Conservation (phyloP, 1,140 invertebrate genomes). For the Arctopsyche grandis region DNA sequence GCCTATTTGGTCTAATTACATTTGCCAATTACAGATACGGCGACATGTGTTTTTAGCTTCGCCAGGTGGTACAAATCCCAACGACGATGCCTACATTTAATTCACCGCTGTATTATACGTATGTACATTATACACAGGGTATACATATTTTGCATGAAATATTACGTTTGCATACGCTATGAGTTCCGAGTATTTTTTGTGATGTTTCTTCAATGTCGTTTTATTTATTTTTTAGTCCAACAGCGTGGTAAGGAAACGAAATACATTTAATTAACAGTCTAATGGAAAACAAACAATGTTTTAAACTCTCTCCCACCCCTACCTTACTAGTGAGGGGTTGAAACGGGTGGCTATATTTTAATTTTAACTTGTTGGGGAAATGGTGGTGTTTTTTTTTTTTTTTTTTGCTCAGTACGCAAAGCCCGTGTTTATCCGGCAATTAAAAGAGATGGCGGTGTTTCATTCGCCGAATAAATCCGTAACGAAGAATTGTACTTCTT, state of each 20-base stretch:
- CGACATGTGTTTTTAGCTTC: constrained; percentile 2
- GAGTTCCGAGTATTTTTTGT: neutral
- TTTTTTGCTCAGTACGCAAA: neutral
- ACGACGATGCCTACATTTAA: neutral
- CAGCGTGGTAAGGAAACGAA: neutral
- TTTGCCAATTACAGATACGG: constrained; percentile 34
- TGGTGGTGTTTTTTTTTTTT: neutral
- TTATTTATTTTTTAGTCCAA: neutral
- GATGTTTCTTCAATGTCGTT: neutral
- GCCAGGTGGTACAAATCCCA: no score
- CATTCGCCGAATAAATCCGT: constrained; percentile 34
- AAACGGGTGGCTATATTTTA: constrained; percentile 6
- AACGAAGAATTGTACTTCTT: constrained; percentile 37
- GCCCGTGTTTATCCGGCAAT: constrained; percentile 27
- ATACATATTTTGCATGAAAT: neutral
- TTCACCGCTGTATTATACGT: neutral
- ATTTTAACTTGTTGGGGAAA: constrained; percentile 15
- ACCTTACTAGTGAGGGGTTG: neutral
- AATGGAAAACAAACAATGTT: constrained; percentile 1
- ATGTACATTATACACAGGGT: neutral
- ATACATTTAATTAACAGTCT: neutral
- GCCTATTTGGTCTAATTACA: constrained; percentile 33
- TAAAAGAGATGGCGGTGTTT: constrained; percentile 28
- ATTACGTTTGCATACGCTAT: no score
- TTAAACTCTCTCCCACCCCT: neutral